Percentiles rank a stretch among this genome's conserved stretches.
These are phyloP conservation scores for Cistogaster globosa DNA, from an alignment of 2,888 invertebrate species.

Conservation along the genomic window DNA sequence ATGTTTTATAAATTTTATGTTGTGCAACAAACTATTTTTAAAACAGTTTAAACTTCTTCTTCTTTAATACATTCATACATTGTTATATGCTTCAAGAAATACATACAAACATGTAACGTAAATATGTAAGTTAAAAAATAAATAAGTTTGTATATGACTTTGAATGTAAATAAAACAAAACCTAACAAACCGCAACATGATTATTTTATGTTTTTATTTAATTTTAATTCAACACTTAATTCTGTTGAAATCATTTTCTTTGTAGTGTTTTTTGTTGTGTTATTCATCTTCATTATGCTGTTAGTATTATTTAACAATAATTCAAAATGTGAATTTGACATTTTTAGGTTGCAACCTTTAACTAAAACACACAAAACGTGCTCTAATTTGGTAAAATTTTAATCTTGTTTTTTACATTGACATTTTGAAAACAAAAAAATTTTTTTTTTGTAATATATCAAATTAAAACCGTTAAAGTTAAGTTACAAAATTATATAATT, in stretches of 20 bases:
- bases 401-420: too few species aligned
- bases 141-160: not conserved
- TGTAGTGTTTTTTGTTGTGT: not conserved
- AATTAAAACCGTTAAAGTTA: not conserved
- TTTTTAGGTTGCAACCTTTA: slow-evolving; percentile 27
- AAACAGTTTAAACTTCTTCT: slow-evolving; percentile 18
- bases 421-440: too few species aligned
- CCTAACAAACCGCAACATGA: slow-evolving; percentile 68
- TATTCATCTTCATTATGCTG: slow-evolving; percentile 20
- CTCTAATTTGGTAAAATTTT: too few species aligned
- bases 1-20: slow-evolving; percentile 31
- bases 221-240: slow-evolving; percentile 30
- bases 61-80: not conserved
- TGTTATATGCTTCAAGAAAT: slow-evolving; percentile 46
- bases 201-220: slow-evolving; percentile 46
- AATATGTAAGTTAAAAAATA: slow-evolving; percentile 24
- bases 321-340: slow-evolving; percentile 55
- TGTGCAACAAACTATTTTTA: slow-evolving; percentile 58
- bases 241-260: slow-evolving; percentile 11
- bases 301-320: slow-evolving; percentile 42
- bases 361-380: not conserved
- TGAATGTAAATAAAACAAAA: slow-evolving; percentile 36
- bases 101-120: slow-evolving; percentile 44
- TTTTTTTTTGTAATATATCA: not conserved
- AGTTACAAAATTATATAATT: slow-evolving; percentile 57